Evolutionary conservation across 2,797 vertebrate species (phyloP), one percentile per base, ranked within the genome.

Genomic region (Lutjanus argentimaculatus): DNA sequence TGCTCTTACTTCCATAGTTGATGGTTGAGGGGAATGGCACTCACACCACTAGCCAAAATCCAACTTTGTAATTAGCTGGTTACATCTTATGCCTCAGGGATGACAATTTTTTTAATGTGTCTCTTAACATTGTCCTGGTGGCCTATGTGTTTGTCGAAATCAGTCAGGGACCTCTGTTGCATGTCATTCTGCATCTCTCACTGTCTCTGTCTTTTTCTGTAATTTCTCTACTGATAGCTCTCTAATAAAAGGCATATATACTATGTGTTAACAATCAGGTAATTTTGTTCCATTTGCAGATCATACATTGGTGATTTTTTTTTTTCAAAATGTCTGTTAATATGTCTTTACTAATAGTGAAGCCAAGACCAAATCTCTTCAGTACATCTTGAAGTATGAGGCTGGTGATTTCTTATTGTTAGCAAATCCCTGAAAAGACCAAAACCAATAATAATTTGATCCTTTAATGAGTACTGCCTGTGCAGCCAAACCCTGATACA

Each of bases 361-460:
- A 55, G n/a, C 5, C 5, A 11, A 59, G 13, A 61, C 19, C 56
- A 72, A n/a, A 62, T 61, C 14, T 52, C 46, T 52, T 42, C 6
- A 12, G 19, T 49, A 21, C 7, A 42, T 43, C 7, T 13, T 42
- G 19, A 72, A 53, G 10, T 43, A 25, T 22, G 22, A 36, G 4
- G 48, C 42, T 40, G 9, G 19, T 21, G 16, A 68, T 70, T 56
- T 45, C 11, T 56, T 25, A 53, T 63, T 77, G 15, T 30, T 61
- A 48, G 62, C 22, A 45, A 45, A 30, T 62, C 12, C 17, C 9
- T 15, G 22, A 21, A 51, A 63, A 64, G 45, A 48, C 16, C 11
- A n/a, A 62, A 72, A 52, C 36, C 70, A 72, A 62, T 51, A 62
- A 62, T 15, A 2, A 62, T 30, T 22, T 52, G 46, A 72, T 72